phyloP scores from a whole-genome alignment of 2,113 vertebrate genomes.

The Chaetops frenatus region DNA sequence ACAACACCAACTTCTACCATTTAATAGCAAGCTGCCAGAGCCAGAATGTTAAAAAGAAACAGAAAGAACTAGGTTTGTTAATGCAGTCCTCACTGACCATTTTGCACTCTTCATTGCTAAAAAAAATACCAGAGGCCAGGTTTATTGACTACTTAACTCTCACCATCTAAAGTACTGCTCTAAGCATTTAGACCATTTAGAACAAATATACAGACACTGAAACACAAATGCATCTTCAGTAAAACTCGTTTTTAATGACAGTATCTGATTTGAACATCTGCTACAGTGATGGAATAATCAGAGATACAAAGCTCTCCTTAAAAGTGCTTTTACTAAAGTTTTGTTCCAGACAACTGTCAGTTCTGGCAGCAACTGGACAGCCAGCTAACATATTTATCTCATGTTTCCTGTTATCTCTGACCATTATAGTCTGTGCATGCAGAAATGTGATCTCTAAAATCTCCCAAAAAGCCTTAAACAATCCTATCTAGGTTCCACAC shows the following conservation, averaged over 20 bases:
- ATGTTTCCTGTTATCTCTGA: not conserved
- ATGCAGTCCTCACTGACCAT: not conserved
- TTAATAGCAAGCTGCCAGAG: not conserved
- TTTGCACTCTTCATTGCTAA: not conserved
- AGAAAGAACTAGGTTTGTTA: not conserved
- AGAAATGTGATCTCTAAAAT: not conserved
- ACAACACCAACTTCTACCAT: not conserved
- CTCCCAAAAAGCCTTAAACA: not conserved
- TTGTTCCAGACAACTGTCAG: not conserved
- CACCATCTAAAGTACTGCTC: not conserved
- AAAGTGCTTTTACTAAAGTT: constrained; percentile 5
- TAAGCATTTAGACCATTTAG: not conserved
- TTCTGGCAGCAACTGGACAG: not conserved
- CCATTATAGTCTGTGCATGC: not conserved
- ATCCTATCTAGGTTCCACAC: not conserved
- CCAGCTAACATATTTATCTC: not conserved
- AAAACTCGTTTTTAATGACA: not conserved
- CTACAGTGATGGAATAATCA: not conserved
- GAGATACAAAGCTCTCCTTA: not conserved
- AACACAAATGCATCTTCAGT: not conserved
- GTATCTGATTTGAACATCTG: not conserved
- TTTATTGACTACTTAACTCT: not conserved
- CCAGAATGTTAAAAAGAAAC: not conserved
- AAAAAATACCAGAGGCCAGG: not conserved
- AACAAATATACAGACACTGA: not conserved